These are phyloP conservation scores for Nibea albiflora DNA, from an alignment of 2,113 vertebrate genomes.

Conservation along the genomic window DNA sequence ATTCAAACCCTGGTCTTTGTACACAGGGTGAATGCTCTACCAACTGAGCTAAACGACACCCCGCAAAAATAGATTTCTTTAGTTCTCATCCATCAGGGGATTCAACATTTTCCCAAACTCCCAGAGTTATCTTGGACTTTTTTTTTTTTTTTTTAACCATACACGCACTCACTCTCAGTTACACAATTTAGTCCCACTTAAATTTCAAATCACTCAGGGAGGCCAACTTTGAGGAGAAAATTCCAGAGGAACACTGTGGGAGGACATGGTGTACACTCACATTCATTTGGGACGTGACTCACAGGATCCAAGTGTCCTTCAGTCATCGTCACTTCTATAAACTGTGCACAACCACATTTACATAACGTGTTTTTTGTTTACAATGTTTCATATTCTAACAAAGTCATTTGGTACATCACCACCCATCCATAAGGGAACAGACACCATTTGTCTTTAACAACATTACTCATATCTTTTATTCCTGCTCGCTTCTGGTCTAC, in stretches of 20 bases:
- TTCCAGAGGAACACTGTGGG: constrained; percentile 27
- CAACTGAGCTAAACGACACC: too few relatives aligned
- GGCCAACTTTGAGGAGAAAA: constrained; percentile 1
- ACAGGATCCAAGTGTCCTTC: neutral
- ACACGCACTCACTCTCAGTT: constrained; percentile 9
- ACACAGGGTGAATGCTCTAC: too few relatives aligned
- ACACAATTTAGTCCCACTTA: neutral
- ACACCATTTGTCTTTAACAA: too few relatives aligned
- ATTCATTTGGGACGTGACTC: neutral
- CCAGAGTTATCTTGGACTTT: constrained; percentile 5
- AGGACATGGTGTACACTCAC: constrained; percentile 25
- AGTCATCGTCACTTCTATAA: neutral
- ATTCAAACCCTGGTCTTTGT: too few relatives aligned
- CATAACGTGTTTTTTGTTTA: neutral
- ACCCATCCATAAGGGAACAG: too few relatives aligned
- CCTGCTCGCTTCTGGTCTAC: too few relatives aligned
- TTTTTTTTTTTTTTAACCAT: neutral
- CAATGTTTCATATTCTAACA: neutral
- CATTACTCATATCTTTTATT: too few relatives aligned
- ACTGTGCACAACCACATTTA: neutral
- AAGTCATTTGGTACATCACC: neutral
- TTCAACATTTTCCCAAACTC: constrained; percentile 17
- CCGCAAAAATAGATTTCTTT: constrained; percentile 6
- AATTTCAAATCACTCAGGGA: constrained; percentile 39
- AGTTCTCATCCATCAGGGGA: constrained; percentile 31